These are phyloP conservation scores for Andrena bicolor DNA, from an alignment of 2,888 invertebrate genomes.

Conservation along the genomic window DNA sequence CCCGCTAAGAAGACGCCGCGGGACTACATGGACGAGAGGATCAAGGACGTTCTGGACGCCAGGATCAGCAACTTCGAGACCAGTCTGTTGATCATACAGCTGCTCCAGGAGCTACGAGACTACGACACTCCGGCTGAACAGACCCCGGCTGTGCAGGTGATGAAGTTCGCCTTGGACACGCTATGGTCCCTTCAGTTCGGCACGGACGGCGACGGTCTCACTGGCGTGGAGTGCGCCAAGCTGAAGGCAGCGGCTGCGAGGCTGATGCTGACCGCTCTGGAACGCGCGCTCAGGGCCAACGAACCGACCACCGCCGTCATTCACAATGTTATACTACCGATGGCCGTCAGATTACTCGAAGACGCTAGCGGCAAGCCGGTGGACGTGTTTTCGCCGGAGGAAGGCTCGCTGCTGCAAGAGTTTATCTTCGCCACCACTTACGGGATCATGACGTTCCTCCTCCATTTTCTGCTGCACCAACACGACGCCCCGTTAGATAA, in stretches of 20 bases:
- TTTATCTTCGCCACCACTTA: constrained; percentile 88
- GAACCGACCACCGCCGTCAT: constrained; percentile 87
- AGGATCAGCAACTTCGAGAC: constrained; percentile 87
- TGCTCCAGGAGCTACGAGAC: constrained; percentile 86
- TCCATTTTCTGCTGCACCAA: constrained; percentile 87
- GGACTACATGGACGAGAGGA: constrained; percentile 86
- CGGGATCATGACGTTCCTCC: constrained; percentile 87
- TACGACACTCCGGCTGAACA: constrained; percentile 86
- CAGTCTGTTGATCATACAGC: constrained; percentile 87
- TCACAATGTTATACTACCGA: constrained; percentile 88
- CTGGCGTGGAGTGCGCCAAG: constrained; percentile 84
- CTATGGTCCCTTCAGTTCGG: constrained; percentile 88
- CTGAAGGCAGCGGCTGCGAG: constrained; percentile 87
- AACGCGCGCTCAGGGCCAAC: constrained; percentile 86
- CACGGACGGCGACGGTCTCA: constrained; percentile 84
- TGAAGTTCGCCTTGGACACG: constrained; percentile 88
- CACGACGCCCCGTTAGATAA: constrained; percentile 84
- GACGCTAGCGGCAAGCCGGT: constrained; percentile 85
- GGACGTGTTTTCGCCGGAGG: constrained; percentile 76
- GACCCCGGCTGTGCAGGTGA: constrained; percentile 87
- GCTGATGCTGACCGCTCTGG: constrained; percentile 87
- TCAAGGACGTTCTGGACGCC: constrained; percentile 86
- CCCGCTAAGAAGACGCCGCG: constrained; percentile 85
- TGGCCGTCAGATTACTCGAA: constrained; percentile 87
- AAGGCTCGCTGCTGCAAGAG: constrained; percentile 86